Evolutionary conservation across 2,113 vertebrate species (phyloP), one percentile per base, ranked within the genome.

Genomic region (Seriola aureovittata): DNA sequence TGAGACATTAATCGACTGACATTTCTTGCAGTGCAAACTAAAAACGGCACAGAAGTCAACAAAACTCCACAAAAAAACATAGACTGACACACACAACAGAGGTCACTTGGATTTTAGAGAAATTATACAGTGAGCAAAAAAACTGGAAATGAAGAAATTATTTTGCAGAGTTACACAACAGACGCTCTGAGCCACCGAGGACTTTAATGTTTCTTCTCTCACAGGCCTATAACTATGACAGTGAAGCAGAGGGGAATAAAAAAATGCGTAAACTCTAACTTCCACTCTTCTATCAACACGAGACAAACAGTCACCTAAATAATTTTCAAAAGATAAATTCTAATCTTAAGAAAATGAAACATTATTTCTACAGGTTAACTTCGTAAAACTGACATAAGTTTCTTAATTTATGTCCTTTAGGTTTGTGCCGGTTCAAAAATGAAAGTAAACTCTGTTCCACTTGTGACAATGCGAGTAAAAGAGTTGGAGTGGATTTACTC

Each of bases 11-110:
- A 58, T 67, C 42, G 69, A 76, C 59, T 82, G 87, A 90, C 74
- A 91, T 88, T 91, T 91, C 77, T 90, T 91, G 71, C 78, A 89
- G 89, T 81, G 86, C 82, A 81, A 84, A 42, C 8, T 19, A 58
- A 78, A 71, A 82, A 74, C 73, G 62, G 52, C 54, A 64, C 58
- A 81, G 78, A 89, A 82, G 63, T 85, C 68, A 59, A 69, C 71
- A 88, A 78, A 86, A 90, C 23, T 75, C 21, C 1, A 38, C 50
- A 8, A 42, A 42, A 42, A 46, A 74, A 66, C 42, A 70, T 54
- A 19, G 38, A 5, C 40, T 7, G 23, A 55, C 16, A 64, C 63
- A 48, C 55, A 36, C 16, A 12, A 16, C 14, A 62, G 36, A 29
- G 14, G 8, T 52, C 19, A 48, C 5, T 21, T 29, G 17, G 48